A percentile compares a stretch with the other conserved stretches of the same genome.
Conservation (phyloP, 2,888 invertebrate species). For the Dendrolimus pini region DNA sequence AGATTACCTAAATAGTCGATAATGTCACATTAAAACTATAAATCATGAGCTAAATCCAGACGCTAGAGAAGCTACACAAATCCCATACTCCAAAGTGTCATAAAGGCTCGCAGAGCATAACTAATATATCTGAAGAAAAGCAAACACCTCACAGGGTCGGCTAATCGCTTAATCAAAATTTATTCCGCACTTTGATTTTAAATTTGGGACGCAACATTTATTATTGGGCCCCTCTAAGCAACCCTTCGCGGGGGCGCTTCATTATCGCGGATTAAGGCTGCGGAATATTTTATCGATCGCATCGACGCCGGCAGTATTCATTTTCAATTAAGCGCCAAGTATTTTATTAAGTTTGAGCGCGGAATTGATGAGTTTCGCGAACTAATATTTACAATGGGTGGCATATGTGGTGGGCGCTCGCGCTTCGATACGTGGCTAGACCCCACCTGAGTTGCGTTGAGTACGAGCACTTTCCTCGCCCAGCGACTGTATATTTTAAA, state of each 20-base stretch:
- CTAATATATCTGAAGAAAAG: slow-evolving; percentile 52
- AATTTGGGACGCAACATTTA: slow-evolving; percentile 76
- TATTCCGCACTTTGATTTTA: slow-evolving; percentile 77
- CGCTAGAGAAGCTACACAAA: slow-evolving; percentile 9
- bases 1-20: not conserved
- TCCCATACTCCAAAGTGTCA: slow-evolving; percentile 21
- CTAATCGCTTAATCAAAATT: slow-evolving; percentile 77
- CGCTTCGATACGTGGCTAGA: slow-evolving; percentile 5
- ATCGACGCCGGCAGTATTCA: slow-evolving; percentile 67
- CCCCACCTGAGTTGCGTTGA: slow-evolving; percentile 25
- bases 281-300: slow-evolving; percentile 75
- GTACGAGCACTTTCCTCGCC: too few relatives aligned
- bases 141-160: slow-evolving; percentile 61
- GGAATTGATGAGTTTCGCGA: slow-evolving; percentile 75
- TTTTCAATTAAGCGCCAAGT: slow-evolving; percentile 77
- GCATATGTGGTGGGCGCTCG: slow-evolving; percentile 44
- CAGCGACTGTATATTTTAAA: too few relatives aligned
- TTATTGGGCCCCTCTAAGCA: slow-evolving; percentile 67
- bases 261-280: slow-evolving; percentile 76
- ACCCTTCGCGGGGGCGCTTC: slow-evolving; percentile 68
- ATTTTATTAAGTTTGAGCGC: slow-evolving; percentile 75
- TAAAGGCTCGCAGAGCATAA: slow-evolving; percentile 26
- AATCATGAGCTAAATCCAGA: slow-evolving; percentile 12
- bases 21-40: slow-evolving; percentile 1
- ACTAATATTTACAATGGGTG: slow-evolving; percentile 74